Base-by-base conservation (phyloP, 2,113 vertebrate genomes). In the Hystrix cristata region DNA sequence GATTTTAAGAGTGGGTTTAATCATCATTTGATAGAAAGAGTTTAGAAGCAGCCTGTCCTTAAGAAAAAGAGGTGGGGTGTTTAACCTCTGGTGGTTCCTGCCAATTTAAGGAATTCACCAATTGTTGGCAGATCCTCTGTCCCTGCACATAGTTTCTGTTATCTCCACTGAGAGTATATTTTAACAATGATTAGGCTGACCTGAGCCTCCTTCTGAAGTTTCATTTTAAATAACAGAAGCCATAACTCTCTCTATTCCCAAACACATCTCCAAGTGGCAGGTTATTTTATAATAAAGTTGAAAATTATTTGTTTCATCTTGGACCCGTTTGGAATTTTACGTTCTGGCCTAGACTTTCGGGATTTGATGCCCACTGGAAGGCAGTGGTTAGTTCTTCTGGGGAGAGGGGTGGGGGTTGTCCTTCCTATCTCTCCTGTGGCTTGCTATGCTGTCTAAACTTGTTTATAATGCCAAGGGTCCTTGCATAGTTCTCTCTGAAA, bases 171-270 rank as follows among this genome's bases (percentile, higher is more conserved):
- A 87, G 25, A 90, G 29, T 60, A 19, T 57, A 34, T 48, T 88
- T 90, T 94, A 92, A 95, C 72, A 96, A 95, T 96, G 78, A 74
- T 38, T 96, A 95, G 81, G 79, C 86, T 81, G 82, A 82, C 27
- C 85, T 46, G 16, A 89, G 57, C 4, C 51, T 91, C 92, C 96
- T 97, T 98, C 98, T 95, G 96, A 98, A 97, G 90, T 98, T 93
- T 95, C 96, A 85, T 88, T 94, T 76, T 89, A 97, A 97, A 96
- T 72, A 96, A 85, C 91, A 97, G 94, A 97, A 98, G 79, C 18
- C 92, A 29, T 64, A 95, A 86, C 94, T 91, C 69, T 0, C 27
- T 18, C 13, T 78, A 64, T 46, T 10, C 15, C 62, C 83, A 94
- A 96, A 91, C 64, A 27, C 60, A 95, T 97, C 91, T 86, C 29